A percentile compares a stretch with the other conserved stretches of the same genome.
Conservation (phyloP, 2,113 vertebrate species). For the Hyperopisus bebe region DNA sequence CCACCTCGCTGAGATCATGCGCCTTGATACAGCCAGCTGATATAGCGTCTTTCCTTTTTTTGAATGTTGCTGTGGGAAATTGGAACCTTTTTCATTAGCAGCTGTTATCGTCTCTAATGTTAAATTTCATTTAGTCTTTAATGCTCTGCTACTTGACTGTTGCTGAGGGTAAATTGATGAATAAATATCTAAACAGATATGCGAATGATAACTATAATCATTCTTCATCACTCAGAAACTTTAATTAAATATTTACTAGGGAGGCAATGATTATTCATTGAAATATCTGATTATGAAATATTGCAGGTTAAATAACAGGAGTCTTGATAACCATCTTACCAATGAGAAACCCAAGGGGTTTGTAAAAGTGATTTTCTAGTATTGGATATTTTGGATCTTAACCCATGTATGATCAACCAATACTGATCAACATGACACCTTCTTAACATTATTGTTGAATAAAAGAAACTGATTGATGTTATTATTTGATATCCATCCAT, state of each 20-base stretch:
- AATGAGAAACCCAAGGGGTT: neutral
- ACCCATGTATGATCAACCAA: neutral
- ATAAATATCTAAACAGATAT: neutral
- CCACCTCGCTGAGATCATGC: neutral
- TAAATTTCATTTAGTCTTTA: neutral
- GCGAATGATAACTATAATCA: neutral
- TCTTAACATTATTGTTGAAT: neutral
- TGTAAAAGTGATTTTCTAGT: neutral
- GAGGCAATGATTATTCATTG: neutral
- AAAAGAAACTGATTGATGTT: neutral
- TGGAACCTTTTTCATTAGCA: neutral
- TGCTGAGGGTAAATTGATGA: neutral
- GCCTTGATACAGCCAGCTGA: neutral
- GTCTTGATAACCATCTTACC: neutral
- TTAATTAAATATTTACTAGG: neutral
- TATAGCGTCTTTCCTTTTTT: neutral
- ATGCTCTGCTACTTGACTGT: neutral
- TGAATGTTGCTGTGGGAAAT: neutral
- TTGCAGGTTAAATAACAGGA: neutral
- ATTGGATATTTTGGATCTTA: neutral
- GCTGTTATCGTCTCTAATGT: neutral
- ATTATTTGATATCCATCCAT: neutral
- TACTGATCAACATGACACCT: neutral
- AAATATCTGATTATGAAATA: neutral
- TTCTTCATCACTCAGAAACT: neutral